A percentile compares a stretch with the other conserved stretches of the same genome.
These are phyloP conservation scores for Engystomops pustulosus DNA, from an alignment of 2,113 vertebrate species.

Conservation along the genomic window DNA sequence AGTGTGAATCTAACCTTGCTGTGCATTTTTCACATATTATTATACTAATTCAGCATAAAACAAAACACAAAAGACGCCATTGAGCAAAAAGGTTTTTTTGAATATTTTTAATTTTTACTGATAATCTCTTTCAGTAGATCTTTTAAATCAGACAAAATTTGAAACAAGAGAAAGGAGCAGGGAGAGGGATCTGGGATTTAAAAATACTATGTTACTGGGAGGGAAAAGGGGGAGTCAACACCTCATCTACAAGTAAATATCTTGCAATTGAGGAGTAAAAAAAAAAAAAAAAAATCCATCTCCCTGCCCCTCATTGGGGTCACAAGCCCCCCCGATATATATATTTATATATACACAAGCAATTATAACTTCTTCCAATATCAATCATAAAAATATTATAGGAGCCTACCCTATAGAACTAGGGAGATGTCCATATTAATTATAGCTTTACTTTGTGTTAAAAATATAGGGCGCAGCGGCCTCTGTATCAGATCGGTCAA, in stretches of 20 bases:
- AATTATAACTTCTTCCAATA: slow-evolving; percentile 74
- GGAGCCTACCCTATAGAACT: slow-evolving; percentile 85
- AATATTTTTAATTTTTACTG: slow-evolving; percentile 56
- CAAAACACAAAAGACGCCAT: not conserved
- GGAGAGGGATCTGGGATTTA: slow-evolving; percentile 13
- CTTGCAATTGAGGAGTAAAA: slow-evolving; percentile 6
- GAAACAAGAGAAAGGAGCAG: slow-evolving; percentile 30
- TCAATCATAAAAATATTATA: slow-evolving; percentile 84
- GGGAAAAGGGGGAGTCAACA: too few relatives aligned
- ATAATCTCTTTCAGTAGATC: slow-evolving; percentile 17
- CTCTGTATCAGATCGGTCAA: slow-evolving; percentile 65
- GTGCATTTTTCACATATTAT: too few relatives aligned
- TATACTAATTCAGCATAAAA: too few relatives aligned
- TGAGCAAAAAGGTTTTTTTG: slow-evolving; percentile 63
- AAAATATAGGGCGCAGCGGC: slow-evolving; percentile 85
- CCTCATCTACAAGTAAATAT: slow-evolving; percentile 22
- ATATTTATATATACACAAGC: slow-evolving; percentile 77
- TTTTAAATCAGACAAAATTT: slow-evolving; percentile 41
- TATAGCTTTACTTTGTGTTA: slow-evolving; percentile 82
- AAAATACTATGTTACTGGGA: not conserved
- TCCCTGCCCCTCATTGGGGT: slow-evolving; percentile 7
- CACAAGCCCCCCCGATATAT: slow-evolving; percentile 44
- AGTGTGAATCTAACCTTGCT: too few relatives aligned
- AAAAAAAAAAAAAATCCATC: slow-evolving; percentile 32
- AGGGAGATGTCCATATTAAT: slow-evolving; percentile 79